Percentiles rank a stretch among this genome's conserved stretches.
phyloP scores from a whole-genome alignment of 2,113 vertebrate species.

The Strix aluco region DNA sequence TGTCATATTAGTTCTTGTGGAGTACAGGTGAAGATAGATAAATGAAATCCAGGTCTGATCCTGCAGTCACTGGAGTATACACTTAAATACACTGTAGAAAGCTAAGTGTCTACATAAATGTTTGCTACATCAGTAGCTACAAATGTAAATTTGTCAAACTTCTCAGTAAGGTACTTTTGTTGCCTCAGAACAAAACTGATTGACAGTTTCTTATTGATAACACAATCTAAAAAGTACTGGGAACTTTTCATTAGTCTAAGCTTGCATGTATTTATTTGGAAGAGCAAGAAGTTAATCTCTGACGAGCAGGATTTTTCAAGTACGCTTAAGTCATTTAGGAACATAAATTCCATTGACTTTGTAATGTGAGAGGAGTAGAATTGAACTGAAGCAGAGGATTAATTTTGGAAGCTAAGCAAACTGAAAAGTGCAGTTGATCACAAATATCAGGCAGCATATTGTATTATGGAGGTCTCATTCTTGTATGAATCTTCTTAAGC shows the following conservation, averaged over 20 bases:
- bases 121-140: neutral
- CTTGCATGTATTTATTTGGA: neutral
- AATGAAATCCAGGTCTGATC: neutral
- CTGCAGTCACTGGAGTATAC: neutral
- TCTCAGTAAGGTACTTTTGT: neutral
- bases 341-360: neutral
- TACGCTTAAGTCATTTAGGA: neutral
- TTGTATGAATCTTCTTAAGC: neutral
- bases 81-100: neutral
- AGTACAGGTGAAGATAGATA: neutral
- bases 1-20: neutral
- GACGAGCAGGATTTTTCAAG: neutral
- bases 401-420: neutral
- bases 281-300: neutral
- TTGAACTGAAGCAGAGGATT: neutral
- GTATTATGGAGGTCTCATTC: neutral
- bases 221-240: neutral
- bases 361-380: neutral
- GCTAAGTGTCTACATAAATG: neutral
- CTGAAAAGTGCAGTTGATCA: neutral
- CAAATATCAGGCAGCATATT: neutral
- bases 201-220: neutral
- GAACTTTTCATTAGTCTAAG: neutral
- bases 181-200: neutral
- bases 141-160: neutral